These are phyloP conservation scores for Leuciscus idus DNA, from an alignment of 2,113 vertebrate species.

Conservation along the genomic window DNA sequence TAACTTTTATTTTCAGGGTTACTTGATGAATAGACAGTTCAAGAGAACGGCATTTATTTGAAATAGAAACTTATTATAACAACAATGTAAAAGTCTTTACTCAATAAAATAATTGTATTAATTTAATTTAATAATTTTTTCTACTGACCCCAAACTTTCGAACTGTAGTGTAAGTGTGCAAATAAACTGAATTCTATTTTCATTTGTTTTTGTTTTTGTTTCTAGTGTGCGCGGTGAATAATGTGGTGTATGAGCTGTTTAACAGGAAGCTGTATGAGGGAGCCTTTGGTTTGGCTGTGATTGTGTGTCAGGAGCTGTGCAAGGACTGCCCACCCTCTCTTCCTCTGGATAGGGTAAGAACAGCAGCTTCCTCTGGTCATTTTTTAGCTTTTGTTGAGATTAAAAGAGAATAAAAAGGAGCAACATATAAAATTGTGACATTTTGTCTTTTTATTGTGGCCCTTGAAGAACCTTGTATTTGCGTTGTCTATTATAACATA, in stretches of 20 bases:
- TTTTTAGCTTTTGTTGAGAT: neutral
- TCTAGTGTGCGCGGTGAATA: conserved; percentile 79
- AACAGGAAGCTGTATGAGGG: conserved; percentile 79
- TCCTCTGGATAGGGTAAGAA: conserved; percentile 79
- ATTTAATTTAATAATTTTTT: too few species aligned
- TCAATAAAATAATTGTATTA: too few species aligned
- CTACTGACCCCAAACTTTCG: neutral
- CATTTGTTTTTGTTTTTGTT: neutral
- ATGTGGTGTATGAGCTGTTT: conserved; percentile 84
- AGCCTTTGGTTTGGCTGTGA: conserved; percentile 75
- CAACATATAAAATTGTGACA: neutral
- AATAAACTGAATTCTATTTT: neutral
- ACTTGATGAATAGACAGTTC: neutral
- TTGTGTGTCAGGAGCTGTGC: conserved; percentile 75
- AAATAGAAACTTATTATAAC: neutral
- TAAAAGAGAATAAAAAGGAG: neutral
- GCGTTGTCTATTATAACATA: neutral
- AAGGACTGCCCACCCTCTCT: conserved; percentile 67
- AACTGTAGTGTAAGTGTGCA: neutral
- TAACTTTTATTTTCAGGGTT: neutral
- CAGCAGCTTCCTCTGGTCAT: neutral
- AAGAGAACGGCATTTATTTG: neutral
- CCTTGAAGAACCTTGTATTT: neutral
- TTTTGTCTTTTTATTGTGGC: neutral
- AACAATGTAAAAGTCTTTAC: too few species aligned